Evolutionary conservation across 2,113 vertebrate species (phyloP).

Genomic region (Anarhynchus alexandrinus): DNA sequence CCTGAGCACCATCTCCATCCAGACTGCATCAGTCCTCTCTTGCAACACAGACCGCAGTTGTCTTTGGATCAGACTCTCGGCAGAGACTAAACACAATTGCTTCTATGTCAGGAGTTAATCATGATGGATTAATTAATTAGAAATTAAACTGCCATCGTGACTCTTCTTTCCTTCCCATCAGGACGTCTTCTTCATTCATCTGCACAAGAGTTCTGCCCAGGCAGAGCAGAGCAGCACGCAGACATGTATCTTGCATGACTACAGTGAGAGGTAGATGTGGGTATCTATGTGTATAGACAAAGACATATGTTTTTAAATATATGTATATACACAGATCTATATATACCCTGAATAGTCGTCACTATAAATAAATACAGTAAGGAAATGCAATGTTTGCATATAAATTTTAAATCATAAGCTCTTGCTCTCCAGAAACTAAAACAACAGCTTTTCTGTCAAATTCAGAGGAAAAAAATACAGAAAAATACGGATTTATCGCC

Average conservation of each 20-base stretch:
- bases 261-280: neutral
- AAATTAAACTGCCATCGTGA: neutral
- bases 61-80: neutral
- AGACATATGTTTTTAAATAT: neutral
- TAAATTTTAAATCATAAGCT: neutral
- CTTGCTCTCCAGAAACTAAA: neutral
- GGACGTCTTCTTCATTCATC: neutral
- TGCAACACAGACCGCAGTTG: neutral
- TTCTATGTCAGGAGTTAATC: neutral
- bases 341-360: neutral
- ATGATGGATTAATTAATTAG: neutral
- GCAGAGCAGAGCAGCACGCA: neutral
- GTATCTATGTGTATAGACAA: neutral
- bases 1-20: too few species aligned
- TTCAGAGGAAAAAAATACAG: neutral
- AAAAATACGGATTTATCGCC: neutral
- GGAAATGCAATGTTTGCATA: neutral
- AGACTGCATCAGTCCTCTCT: neutral
- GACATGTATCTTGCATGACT: neutral
- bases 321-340: neutral
- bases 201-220: neutral
- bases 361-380: conserved; percentile 27
- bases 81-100: neutral
- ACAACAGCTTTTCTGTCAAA: neutral
- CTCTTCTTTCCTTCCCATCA: neutral